Conservation (phyloP, 1,140 invertebrate genomes). For the Trichonephila clavipes region DNA sequence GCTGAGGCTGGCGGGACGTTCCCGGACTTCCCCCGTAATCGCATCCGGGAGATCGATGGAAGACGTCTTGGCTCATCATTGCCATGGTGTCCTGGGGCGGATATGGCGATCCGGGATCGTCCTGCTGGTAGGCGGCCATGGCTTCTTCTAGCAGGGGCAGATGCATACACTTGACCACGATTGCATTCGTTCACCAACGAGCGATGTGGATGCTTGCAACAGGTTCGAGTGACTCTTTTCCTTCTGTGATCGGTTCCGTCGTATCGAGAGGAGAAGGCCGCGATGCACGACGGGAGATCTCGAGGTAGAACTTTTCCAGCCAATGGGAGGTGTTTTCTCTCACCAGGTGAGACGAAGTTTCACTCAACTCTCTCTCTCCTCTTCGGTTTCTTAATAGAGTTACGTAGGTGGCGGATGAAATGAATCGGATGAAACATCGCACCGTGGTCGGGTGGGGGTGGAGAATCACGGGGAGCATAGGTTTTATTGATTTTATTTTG, state of each 20-base stretch:
- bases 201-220: conserved; percentile 27
- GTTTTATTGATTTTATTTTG: background rate
- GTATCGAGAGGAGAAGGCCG: background rate
- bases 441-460: background rate
- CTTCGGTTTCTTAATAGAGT: conserved; percentile 40
- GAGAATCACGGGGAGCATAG: background rate
- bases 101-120: conserved; percentile 48
- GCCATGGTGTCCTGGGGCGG: conserved; percentile 47
- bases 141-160: conserved; percentile 38
- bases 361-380: conserved; percentile 38
- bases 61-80: conserved; percentile 21
- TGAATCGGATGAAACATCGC: conserved; percentile 28
- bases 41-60: conserved; percentile 34
- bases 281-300: conserved; percentile 42
- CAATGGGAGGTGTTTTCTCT: conserved; percentile 45
- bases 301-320: conserved; percentile 52
- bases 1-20: conserved; percentile 17
- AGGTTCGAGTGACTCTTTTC: conserved; percentile 51
- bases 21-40: conserved; percentile 33
- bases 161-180: conserved; percentile 45
- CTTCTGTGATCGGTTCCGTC: conserved; percentile 20
- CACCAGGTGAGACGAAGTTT: conserved; percentile 51
- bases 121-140: conserved; percentile 56
- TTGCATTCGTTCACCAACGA: conserved; percentile 27
- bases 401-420: conserved; percentile 54